Evolutionary conservation across 2,113 vertebrate species (phyloP).

Genomic region (Pyrgilauda ruficollis): DNA sequence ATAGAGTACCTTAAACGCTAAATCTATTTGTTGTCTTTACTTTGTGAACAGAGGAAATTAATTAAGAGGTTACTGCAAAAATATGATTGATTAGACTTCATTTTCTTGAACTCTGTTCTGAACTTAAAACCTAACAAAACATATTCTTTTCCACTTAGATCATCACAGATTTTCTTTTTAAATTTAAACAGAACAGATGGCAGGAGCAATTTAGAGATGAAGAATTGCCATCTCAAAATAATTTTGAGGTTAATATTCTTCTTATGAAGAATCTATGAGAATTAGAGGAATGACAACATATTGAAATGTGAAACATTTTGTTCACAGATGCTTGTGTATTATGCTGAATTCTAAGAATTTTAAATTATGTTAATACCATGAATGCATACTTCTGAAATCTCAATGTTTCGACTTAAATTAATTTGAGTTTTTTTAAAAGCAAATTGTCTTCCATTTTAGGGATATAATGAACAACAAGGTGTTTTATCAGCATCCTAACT

Average conservation of each 20-base stretch:
- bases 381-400: not conserved
- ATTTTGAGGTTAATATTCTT: not conserved
- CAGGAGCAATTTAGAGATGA: not conserved
- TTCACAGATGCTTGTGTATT: not conserved
- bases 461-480: conserved; percentile 99
- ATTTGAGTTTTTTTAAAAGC: not conserved
- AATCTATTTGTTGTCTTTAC: not conserved
- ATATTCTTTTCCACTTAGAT: not conserved
- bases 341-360: not conserved
- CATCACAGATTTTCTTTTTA: not conserved
- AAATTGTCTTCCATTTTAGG: conserved; percentile 64
- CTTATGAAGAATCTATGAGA: not conserved
- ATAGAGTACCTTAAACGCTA: not conserved
- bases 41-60: not conserved
- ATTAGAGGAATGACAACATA: not conserved
- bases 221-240: not conserved
- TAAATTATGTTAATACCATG: not conserved
- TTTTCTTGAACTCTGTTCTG: not conserved
- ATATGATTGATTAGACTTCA: not conserved
- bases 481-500: conserved; percentile 98
- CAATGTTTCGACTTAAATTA: not conserved
- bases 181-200: conserved; percentile 1
- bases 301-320: not conserved
- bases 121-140: not conserved
- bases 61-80: not conserved